Conservation (phyloP, 2,888 invertebrate genomes). For the Pheosia tremula region DNA sequence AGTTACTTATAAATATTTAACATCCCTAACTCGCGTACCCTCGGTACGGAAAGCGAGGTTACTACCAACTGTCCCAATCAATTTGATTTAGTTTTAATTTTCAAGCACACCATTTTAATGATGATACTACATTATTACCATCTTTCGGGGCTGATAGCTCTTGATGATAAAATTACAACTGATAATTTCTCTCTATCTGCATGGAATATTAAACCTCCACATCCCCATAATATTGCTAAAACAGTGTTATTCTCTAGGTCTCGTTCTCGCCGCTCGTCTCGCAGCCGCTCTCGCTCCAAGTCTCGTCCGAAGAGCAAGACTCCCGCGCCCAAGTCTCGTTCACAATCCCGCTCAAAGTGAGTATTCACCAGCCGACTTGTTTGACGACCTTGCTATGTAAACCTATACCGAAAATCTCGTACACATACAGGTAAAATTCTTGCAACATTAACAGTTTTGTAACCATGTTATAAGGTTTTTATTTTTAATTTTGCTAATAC, state of each 20-base stretch:
- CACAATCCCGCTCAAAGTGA: conserved; percentile 91
- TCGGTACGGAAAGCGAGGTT: too few relatives aligned
- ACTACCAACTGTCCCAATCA: too few relatives aligned
- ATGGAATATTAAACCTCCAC: background rate
- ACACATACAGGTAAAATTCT: too few relatives aligned
- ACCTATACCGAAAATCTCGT: conserved; percentile 11
- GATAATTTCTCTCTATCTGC: conserved; percentile 54
- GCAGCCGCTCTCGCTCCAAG: conserved; percentile 84
- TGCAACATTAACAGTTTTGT: too few relatives aligned
- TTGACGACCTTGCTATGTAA: conserved; percentile 29
- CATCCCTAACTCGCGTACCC: too few relatives aligned
- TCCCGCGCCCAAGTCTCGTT: conserved; percentile 90
- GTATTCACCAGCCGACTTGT: conserved; percentile 50
- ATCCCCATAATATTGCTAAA: background rate
- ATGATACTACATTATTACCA: conserved; percentile 80
- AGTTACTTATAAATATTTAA: too few relatives aligned
- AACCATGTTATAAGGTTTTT: too few relatives aligned
- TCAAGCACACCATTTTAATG: conserved; percentile 38
- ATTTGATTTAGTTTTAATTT: too few relatives aligned
- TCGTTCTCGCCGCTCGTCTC: conserved; percentile 78
- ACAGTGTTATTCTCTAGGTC: conserved; percentile 9
- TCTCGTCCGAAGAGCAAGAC: conserved; percentile 89
- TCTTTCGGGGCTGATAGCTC: conserved; percentile 85
- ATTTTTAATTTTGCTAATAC: too few relatives aligned
- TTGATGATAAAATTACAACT: conserved; percentile 72